Evolutionary conservation across 2,888 invertebrate genomes (phyloP).

Genomic region (Ornithoptera alexandrae): DNA sequence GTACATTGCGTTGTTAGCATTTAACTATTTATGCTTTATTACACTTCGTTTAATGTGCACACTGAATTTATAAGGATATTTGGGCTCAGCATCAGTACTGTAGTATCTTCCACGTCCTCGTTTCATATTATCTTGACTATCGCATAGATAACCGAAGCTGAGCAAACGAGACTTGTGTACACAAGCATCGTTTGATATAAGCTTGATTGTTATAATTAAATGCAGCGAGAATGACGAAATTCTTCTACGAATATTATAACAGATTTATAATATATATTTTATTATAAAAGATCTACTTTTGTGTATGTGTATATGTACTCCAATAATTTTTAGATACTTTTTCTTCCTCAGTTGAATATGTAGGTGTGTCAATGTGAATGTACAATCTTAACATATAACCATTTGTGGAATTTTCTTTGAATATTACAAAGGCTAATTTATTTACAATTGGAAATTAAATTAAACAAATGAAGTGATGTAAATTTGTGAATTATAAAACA

Average conservation of each 20-base stretch:
- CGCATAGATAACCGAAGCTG: conserved; percentile 28
- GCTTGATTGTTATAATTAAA: conserved; percentile 31
- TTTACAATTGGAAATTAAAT: neutral
- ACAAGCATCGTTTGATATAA: conserved; percentile 26
- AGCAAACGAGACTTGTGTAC: conserved; percentile 28
- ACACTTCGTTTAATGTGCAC: neutral
- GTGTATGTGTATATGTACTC: too few relatives aligned
- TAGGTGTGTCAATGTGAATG: too few relatives aligned
- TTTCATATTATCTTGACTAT: conserved; percentile 29
- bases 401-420: neutral
- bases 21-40: conserved; percentile 3
- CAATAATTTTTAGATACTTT: too few relatives aligned
- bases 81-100: conserved; percentile 28
- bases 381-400: neutral
- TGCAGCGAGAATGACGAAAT: conserved; percentile 26
- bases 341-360: too few relatives aligned
- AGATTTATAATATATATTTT: neutral
- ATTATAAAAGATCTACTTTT: too few relatives aligned
- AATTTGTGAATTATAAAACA: too few relatives aligned
- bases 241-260: conserved; percentile 4
- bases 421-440: neutral
- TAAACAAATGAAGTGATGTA: neutral
- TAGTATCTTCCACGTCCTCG: conserved; percentile 28
- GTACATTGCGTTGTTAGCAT: neutral
- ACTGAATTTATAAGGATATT: conserved; percentile 29